Base-by-base conservation (phyloP, 2,888 invertebrate genomes). In the Cyrtodaria siliqua region DNA sequence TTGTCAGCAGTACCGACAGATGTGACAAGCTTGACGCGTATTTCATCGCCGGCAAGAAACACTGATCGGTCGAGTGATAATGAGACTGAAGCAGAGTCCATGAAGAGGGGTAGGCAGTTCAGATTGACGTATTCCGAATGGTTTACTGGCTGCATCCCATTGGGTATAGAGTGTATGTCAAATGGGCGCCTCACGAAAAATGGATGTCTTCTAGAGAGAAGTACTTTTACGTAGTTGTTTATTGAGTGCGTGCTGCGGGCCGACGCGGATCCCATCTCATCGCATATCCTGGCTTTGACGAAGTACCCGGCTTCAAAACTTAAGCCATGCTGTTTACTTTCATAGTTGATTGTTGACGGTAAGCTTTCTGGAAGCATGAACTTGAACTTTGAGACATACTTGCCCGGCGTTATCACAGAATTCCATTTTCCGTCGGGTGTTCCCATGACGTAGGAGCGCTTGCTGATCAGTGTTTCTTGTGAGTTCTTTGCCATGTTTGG, bases 271-370 rank as follows among this genome's bases (percentile, higher is more conserved):
- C 84, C 82, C 9, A 86, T 63, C 52, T 87, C 86, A 67, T 89
- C 91, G 87, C 90, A 91, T 18, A 91, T 79, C 52, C 90, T 60
- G 0, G 89, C 90, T 71, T 88, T 86, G 6, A 88, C 81, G 20
- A 81, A 70, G 78, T 91, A 91, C 1, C 71, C 68, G 29, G 90
- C 83, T 53, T 90, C 88, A 53, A 89, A 84, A 4, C 75, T 74
- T 27, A 89, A 85, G 3, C 88, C 88, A 57, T 85, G 82, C 26
- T 76, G 69, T 44, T 70, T 73, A 70, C 87, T 85, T 24, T 86
- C 85, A 62, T 88, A 87, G 38, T 68, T 69, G 24, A 87, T 67
- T 0, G 87, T 80, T 8, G 90, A 86, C 0, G 91, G 91, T 23
- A 91, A 57, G 14, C 82, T 74, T 14, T 82, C 77, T 2, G 91